Evolutionary conservation across 2,797 vertebrate species (phyloP), one percentile per base, ranked within the genome.

Genomic region (Brachyrhaphis roseni): DNA sequence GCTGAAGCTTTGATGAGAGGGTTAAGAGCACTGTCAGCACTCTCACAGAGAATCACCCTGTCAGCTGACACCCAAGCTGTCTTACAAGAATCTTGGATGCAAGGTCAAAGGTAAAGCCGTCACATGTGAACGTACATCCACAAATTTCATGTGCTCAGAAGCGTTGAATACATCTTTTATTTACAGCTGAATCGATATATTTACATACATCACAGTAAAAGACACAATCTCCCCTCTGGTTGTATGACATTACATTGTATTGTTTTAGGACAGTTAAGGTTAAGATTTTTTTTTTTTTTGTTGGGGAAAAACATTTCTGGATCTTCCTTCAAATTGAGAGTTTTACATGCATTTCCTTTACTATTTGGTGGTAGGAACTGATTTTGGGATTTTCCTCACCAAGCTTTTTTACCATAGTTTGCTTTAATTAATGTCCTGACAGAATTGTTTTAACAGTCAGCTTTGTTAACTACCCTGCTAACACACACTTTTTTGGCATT

Each of bases 11-110:
- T 94, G 90, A 94, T 90, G 92, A 77, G 78, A 79, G 84, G 88
- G 86, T 90, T 89, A 92, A 86, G 83, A 92, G 91, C 90, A 86
- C 82, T 80, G 86, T 93, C 90, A 93, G 89, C 90, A 88, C 62
- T 83, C 87, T 88, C 85, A 81, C 85, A 86, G 74, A 71, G 66
- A 90, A 90, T 87, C 85, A 81, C 75, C 78, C 68, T 75, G 89
- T 91, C 90, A 89, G 82, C 88, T 87, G 86, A 87, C 84, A 85
- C 55, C 78, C 78, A 74, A 76, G 80, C 77, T 77, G 72, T 79
- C 62, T 80, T 43, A 43, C 47, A 72, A n/a, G 53, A 72, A 82
- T 53, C 68, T 20, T 74, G 78, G 47, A 39, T 59, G 47, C 39
- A 71, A n/a, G 55, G 59, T 41, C 4, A 7, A 39, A 79, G 31